phyloP scores from a whole-genome alignment of 2,113 vertebrate species.

The Dendropsophus ebraccatus region DNA sequence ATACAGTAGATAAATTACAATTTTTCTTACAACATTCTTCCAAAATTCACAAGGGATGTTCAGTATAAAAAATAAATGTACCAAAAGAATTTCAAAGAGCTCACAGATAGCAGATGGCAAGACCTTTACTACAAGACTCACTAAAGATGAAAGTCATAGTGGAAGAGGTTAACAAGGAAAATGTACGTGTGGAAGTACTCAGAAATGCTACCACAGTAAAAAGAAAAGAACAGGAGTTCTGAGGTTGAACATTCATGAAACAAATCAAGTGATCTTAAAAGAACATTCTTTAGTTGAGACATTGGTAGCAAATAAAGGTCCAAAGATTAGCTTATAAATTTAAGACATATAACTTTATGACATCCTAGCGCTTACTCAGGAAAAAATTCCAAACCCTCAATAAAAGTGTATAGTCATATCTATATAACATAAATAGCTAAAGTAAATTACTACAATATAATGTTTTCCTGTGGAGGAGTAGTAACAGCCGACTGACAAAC shows the following conservation, averaged over 20 bases:
- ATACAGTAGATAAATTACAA: neutral
- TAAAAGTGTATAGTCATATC: neutral
- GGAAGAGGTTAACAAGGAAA: neutral
- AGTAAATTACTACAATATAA: neutral
- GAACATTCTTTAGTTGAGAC: neutral
- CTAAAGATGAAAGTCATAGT: conserved; percentile 13
- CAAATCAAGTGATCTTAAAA: neutral
- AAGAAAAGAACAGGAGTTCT: neutral
- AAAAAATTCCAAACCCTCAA: neutral
- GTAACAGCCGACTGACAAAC: neutral
- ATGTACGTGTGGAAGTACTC: neutral
- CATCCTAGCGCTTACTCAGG: neutral
- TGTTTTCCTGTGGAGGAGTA: neutral
- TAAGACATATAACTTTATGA: neutral
- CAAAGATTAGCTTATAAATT: neutral
- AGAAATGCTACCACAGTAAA: neutral
- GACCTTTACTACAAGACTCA: neutral
- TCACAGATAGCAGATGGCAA: conserved; percentile 5
- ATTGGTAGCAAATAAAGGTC: neutral
- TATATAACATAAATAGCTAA: neutral
- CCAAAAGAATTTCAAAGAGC: neutral
- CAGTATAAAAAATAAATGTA: neutral
- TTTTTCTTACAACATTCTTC: neutral
- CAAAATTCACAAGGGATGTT: neutral
- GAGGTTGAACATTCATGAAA: neutral